phyloP scores from a whole-genome alignment of 2,113 vertebrate species.

The Monarcha castaneiventris region DNA sequence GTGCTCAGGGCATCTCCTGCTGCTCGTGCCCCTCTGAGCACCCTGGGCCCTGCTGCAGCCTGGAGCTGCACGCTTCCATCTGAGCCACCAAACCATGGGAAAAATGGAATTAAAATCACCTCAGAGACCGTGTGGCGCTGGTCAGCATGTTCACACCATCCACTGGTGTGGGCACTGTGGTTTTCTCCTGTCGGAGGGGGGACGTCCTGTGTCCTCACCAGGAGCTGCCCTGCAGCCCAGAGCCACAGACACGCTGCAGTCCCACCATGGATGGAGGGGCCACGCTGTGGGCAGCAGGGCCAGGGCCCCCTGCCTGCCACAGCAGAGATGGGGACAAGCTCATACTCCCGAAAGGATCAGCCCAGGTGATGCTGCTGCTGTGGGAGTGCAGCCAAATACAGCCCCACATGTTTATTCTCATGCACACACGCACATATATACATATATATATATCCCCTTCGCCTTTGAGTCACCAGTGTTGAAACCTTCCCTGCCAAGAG shows the following conservation, averaged over 20 bases:
- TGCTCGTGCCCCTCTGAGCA: background rate
- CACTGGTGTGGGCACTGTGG: background rate
- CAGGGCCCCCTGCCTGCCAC: background rate
- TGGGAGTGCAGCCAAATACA: background rate
- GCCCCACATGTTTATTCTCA: background rate
- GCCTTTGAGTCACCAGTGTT: slow-evolving; percentile 6
- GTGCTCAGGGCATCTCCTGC: background rate
- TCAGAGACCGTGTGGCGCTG: background rate
- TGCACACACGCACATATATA: background rate
- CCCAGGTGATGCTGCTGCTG: background rate
- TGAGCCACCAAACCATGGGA: background rate
- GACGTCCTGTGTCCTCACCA: background rate
- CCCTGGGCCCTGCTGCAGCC: background rate
- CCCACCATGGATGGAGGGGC: fast-evolving
- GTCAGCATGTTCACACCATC: background rate
- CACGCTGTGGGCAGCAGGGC: background rate
- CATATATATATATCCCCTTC: background rate
- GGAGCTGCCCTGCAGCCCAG: background rate
- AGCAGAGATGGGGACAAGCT: background rate
- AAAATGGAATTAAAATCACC: background rate
- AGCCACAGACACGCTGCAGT: fast-evolving
- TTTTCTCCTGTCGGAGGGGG: background rate
- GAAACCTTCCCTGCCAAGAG: background rate
- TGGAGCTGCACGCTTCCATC: background rate
- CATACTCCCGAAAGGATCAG: background rate